Evolutionary conservation across 2,888 invertebrate species (phyloP), one percentile per base, ranked within the genome.

Genomic region (Latheticus oryzae): DNA sequence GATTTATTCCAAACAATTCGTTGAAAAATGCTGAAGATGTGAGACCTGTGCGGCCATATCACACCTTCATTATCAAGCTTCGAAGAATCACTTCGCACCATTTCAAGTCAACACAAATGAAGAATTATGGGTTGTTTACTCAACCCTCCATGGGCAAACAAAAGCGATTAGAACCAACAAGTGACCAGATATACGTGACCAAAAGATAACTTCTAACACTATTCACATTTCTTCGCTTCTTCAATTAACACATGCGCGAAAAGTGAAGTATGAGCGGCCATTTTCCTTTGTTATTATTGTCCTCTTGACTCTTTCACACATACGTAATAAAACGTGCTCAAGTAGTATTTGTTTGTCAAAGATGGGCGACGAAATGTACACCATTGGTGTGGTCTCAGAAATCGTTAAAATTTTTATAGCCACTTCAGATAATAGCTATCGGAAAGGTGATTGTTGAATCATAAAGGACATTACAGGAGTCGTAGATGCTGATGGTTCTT

Each of bases 11-110:
- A n/a, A n/a, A n/a, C n/a, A n/a, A n/a, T n/a, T n/a, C 42, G 5
- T 42, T 16, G 9, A 2, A 23, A 26, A 9, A 5, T 8, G 16
- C 3, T 11, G 1, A 24, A 4, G 17, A 23, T n/a, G 33, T 47
- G 59, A 56, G 40, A 51, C 61, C 52, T 63, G 63, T 56, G 53
- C 65, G 62, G 62, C 45, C 65, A 65, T 63, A 63, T 63, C 61
- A 62, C 60, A 59, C 63, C 62, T 63, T 65, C 65, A 65, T 65
- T 65, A 65, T 60, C 62, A 53, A 21, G 12, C 30, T 21, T 12
- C 45, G 26, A 40, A 47, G 38, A 60, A 60, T 60, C 55, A 57
- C 60, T 60, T 60, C 60, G 52, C 60, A 60, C 60, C 53, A 52
- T 5, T 48, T 37, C 47, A 56, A 43, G 38, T 58, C 35, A 45